Base-by-base conservation (phyloP, 2,888 invertebrate species). In the Argyra leucocephala region DNA sequence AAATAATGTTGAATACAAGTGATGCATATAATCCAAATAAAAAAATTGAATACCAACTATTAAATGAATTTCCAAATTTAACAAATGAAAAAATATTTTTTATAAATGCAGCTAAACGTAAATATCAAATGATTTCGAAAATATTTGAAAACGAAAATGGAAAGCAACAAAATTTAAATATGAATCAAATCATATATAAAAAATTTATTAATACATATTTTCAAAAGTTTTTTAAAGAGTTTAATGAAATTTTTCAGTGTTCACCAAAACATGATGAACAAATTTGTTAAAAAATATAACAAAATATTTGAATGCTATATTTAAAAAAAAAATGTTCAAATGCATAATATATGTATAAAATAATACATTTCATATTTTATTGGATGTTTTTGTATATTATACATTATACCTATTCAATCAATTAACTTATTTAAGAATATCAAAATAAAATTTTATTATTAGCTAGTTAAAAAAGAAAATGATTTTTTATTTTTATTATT, bases 61-160 rank as follows among this genome's bases (percentile, higher is more conserved):
- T 61, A 10, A 31, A 61, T n/a, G 18, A 61, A 61, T 26, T 61
- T 61, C 26, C 18, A 61, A 31, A 61, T 61, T 61, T 61, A 61
- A 26, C 61, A 61, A 61, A 61, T 31, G 9, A 24, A 5, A 61
- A 61, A 31, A 10, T 61, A 31, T 61, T 31, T 61, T 61, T 61
- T 61, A 61, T 61, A 18, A 61, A 61, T 61, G 61, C 61, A 2
- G 21, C 24, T 10, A 31, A 31, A 48, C 48, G 48, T 48, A 48
- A 48, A 48, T 48, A 18, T 48, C 5, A 48, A 18, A 15, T 18
- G 15, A 12, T 48, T 48, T 3, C 48, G 18, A 18, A n/a, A 48
- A 48, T 18, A 48, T 48, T 15, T 18, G 5, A 48, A n/a, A 48
- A 48, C 2, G 15, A 15, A 48, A 48, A 15, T 48, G 48, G 12